Percentiles rank a stretch among this genome's conserved stretches.
Evolutionary conservation across 53 echinoderm and acorn worm genomes (phyloP).

Genomic region (Stichopus horrens): DNA sequence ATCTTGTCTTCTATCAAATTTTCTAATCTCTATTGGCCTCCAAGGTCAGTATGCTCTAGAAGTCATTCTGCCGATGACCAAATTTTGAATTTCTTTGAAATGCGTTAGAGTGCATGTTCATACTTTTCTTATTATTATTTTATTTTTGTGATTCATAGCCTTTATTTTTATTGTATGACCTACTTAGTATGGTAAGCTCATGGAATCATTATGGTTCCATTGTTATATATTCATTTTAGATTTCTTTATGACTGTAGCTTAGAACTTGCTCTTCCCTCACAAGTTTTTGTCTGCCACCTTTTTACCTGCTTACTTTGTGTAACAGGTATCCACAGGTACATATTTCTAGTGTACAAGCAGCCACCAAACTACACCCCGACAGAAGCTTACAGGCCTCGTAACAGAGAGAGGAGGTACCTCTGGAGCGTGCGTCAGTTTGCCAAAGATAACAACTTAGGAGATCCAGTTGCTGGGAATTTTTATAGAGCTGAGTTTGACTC

Average conservation of each 20-base stretch:
- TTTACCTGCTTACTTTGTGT: background rate
- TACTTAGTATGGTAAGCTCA: too few relatives aligned
- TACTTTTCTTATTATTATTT: too few relatives aligned
- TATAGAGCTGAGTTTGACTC: constrained; percentile 88
- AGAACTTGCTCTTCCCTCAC: too few relatives aligned
- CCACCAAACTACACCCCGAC: constrained; percentile 51
- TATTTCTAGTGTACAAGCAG: constrained; percentile 90
- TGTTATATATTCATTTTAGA: too few relatives aligned
- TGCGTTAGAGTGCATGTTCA: too few relatives aligned
- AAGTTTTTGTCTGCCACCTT: background rate
- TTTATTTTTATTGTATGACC: too few relatives aligned
- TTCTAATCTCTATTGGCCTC: background rate
- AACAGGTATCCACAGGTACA: constrained; percentile 82
- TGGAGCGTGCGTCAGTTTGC: constrained; percentile 69
- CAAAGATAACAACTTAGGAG: constrained; percentile 65
- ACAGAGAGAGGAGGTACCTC: constrained; percentile 52
- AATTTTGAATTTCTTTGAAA: too few relatives aligned
- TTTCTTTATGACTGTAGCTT: too few relatives aligned
- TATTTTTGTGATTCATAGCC: too few relatives aligned
- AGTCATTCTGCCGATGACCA: too few relatives aligned
- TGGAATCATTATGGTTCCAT: too few relatives aligned
- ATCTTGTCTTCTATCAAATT: background rate
- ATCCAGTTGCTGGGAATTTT: constrained; percentile 90
- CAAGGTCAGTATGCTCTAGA: background rate
- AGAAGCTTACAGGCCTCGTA: constrained; percentile 52